Conservation (phyloP, 2,888 invertebrate genomes). For the Cremastinae sp. region DNA sequence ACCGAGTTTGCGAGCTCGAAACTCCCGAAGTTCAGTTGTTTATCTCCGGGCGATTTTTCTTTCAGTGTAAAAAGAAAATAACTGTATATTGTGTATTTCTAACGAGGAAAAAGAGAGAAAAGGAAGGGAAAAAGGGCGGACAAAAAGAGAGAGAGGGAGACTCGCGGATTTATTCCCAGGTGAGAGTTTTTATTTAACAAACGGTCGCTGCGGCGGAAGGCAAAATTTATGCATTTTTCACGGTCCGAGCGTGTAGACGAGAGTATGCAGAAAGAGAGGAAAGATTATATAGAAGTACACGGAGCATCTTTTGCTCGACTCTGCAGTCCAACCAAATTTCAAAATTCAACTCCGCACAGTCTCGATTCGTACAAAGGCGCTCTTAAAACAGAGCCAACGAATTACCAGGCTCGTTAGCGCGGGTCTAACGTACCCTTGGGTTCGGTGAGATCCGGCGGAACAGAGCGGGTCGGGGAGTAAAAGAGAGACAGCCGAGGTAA, state of each 20-base stretch:
- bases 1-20: conserved; percentile 24
- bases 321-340: conserved; percentile 38
- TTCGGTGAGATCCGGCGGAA: conserved; percentile 26
- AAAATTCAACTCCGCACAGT: conserved; percentile 38
- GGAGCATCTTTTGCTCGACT: conserved; percentile 2
- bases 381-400: conserved; percentile 60
- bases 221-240: conserved; percentile 56
- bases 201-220: conserved; percentile 42
- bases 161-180: conserved; percentile 52
- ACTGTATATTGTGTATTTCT: too few species aligned
- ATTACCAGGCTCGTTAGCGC: conserved; percentile 65
- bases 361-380: conserved; percentile 60
- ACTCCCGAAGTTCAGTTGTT: conserved; percentile 32
- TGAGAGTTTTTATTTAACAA: conserved; percentile 55
- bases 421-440: conserved; percentile 62
- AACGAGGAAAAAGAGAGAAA: conserved; percentile 2
- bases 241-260: conserved; percentile 32
- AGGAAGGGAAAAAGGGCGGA: not conserved
- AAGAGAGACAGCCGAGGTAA: conserved; percentile 5
- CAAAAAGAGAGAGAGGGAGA: conserved; percentile 6
- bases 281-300: not conserved
- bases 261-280: not conserved
- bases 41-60: not conserved
- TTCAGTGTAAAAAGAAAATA: not conserved
- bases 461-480: not conserved